Conservation (phyloP, 2,797 vertebrate genomes). For the Ctenopoma multispine region DNA sequence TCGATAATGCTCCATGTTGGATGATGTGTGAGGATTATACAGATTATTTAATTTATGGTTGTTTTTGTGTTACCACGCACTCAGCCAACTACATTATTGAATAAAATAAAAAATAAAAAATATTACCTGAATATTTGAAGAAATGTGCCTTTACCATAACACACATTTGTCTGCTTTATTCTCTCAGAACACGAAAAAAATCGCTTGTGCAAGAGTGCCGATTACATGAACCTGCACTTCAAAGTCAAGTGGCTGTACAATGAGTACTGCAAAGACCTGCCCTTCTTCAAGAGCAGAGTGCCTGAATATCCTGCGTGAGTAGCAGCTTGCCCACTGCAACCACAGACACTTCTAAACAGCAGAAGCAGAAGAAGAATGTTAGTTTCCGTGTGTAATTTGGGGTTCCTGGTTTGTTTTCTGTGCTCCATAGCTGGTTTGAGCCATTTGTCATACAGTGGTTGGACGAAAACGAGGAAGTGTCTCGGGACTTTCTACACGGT, state of each 20-base stretch:
- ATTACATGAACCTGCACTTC: constrained; percentile 99
- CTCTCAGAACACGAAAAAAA: constrained; percentile 95
- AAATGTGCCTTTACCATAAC: not conserved
- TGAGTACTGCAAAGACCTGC: constrained; percentile 96
- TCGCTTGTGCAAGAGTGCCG: constrained; percentile 96
- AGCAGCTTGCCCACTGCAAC: not conserved
- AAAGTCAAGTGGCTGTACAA: constrained; percentile 99
- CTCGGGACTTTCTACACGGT: constrained; percentile 95
- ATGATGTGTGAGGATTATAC: not conserved
- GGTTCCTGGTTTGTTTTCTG: not conserved
- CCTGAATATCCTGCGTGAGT: constrained; percentile 98
- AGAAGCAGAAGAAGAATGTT: too few species aligned
- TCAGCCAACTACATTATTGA: too few species aligned
- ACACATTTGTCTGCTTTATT: constrained; percentile 15
- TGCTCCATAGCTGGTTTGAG: constrained; percentile 92
- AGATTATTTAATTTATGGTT: not conserved
- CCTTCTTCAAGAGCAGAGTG: constrained; percentile 94
- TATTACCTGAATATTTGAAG: not conserved
- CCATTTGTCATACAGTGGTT: constrained; percentile 99
- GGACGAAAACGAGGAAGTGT: constrained; percentile 99
- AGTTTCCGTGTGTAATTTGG: not conserved
- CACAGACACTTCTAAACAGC: not conserved
- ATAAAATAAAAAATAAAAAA: too few species aligned
- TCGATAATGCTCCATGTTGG: too few species aligned
- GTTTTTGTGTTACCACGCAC: not conserved